Base-by-base conservation (phyloP, 2,113 vertebrate species). In the Scalopus aquaticus region DNA sequence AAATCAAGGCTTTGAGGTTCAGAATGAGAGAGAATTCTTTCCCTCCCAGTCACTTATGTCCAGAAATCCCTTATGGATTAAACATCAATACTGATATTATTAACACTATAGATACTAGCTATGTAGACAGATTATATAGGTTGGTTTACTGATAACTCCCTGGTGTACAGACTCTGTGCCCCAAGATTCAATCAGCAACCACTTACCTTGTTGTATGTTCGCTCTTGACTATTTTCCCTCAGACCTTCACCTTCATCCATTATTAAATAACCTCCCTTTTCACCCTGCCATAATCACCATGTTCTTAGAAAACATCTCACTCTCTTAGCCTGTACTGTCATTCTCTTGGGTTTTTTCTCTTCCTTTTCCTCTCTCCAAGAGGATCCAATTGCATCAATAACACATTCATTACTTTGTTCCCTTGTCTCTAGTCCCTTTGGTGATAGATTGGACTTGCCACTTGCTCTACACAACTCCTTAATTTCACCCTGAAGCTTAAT, bases 1-100 rank as follows among this genome's bases (percentile, higher is more conserved):
- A 90, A 89, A 84, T n/a, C 30, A 79, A 90, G 22, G 6, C 35
- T 87, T 90, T 49, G 13, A 44, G 76, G 32, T 95, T 94, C 26
- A 65, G 12, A 72, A 85, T 35, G 2, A 65, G 2, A 93, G 8
- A 73, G 69, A 72, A 46, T 74, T 65, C 35, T 54, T 51, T 89
- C 37, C 39, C 24, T 84, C 32, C 5, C 30, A 78, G 64, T 24
- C 56, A 86, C 5, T 2, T 70, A 37, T 9, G 39, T 54, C 79
- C 72, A 70, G 19, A 42, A 15, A 44, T 80, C 5, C 44, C 44
- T 20, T 73, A 73, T 64, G 10, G 9, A 51, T 51, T 51, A 51
- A 11, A 51, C 12, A 51, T 51, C 49, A 51, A 51, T 10, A 51
- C 12, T 13, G 49, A 51, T 51, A 51, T 51, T 51, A 51, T 13